Conservation (phyloP, 2,797 vertebrate genomes). For the Coreius guichenoti region DNA sequence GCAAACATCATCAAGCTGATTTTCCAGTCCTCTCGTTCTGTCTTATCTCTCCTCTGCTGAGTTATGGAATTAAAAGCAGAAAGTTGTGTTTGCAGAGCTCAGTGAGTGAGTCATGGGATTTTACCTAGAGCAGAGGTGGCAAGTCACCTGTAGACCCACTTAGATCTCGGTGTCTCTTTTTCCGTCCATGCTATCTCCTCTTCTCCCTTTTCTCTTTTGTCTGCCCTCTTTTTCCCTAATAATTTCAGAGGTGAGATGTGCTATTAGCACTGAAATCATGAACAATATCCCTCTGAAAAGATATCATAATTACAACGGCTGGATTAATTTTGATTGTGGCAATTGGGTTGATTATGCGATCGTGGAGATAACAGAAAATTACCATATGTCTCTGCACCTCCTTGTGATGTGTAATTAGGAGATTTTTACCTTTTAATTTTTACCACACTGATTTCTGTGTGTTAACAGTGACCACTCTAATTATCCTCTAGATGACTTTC, state of each 20-base stretch:
- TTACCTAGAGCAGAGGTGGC: slow-evolving; percentile 6
- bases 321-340: slow-evolving; percentile 54
- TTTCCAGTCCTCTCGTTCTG: slow-evolving; percentile 2
- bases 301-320: slow-evolving; percentile 54
- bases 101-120: background rate
- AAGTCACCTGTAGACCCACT: slow-evolving; percentile 1
- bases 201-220: background rate
- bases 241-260: slow-evolving; percentile 38
- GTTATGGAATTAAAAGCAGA: slow-evolving; percentile 33
- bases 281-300: slow-evolving; percentile 48
- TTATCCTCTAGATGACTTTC: slow-evolving; percentile 57
- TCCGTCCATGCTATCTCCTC: background rate
- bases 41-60: slow-evolving; percentile 20
- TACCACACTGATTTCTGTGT: slow-evolving; percentile 28
- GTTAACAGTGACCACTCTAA: slow-evolving; percentile 45
- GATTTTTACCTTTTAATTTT: slow-evolving; percentile 61
- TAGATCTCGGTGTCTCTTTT: background rate
- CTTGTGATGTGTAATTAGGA: slow-evolving; percentile 52
- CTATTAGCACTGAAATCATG: slow-evolving; percentile 45
- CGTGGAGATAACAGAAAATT: slow-evolving; percentile 53
- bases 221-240: slow-evolving; percentile 6
- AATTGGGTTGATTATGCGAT: slow-evolving; percentile 55
- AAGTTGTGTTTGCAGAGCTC: slow-evolving; percentile 32
- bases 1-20: slow-evolving; percentile 41
- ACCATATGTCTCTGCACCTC: slow-evolving; percentile 30